phyloP scores from a whole-genome alignment of 1,140 invertebrate genomes.

The Drosophila yakuba region DNA sequence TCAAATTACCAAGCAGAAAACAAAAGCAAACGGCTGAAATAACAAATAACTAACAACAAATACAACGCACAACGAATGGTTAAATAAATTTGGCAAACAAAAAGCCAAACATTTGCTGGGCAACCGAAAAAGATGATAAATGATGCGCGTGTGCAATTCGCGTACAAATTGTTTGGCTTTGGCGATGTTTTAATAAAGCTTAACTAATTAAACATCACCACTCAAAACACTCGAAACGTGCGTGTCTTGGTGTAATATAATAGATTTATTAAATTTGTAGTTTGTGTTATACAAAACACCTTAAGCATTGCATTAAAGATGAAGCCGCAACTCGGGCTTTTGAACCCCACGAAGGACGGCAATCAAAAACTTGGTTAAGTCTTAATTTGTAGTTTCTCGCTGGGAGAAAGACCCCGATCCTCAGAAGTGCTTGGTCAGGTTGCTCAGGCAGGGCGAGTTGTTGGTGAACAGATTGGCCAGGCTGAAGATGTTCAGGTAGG shows the following conservation, averaged over 20 bases:
- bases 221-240: constrained; percentile 24
- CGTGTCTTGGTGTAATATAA: constrained; percentile 64
- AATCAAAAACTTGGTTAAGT: constrained; percentile 24
- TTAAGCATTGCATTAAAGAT: constrained; percentile 63
- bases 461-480: constrained; percentile 70
- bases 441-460: constrained; percentile 73
- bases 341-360: constrained; percentile 68
- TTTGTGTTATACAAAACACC: constrained; percentile 72
- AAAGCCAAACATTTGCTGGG: constrained; percentile 64
- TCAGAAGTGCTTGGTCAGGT: constrained; percentile 57
- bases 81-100: constrained; percentile 49
- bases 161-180: constrained; percentile 63
- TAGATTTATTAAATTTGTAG: constrained; percentile 75
- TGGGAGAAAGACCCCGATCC: constrained; percentile 3
- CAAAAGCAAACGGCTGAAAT: constrained; percentile 11
- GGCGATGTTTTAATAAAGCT: constrained; percentile 80
- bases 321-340: constrained; percentile 35
- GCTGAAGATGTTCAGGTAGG: constrained; percentile 78
- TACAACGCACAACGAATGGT: constrained; percentile 16
- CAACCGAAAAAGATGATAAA: constrained; percentile 71
- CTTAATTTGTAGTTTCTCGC: neutral
- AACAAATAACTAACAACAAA: constrained; percentile 15
- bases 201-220: constrained; percentile 72
- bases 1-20: constrained; percentile 56
- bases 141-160: constrained; percentile 75